These are phyloP conservation scores for Argyra leucocephala DNA, from an alignment of 2,888 invertebrate species.

Conservation along the genomic window DNA sequence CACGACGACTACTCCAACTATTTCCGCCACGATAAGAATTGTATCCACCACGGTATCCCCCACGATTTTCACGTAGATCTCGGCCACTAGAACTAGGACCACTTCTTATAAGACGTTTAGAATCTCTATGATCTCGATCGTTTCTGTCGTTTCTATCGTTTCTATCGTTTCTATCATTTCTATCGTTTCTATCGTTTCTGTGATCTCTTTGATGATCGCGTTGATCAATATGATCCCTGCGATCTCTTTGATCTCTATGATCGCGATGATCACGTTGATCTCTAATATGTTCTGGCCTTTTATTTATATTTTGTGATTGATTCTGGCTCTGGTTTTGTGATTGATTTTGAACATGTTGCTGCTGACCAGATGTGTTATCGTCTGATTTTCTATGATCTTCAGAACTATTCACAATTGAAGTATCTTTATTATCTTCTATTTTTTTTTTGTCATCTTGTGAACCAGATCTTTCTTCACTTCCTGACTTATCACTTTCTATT, in stretches of 20 bases:
- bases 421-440: conserved; percentile 7
- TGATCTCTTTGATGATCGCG: conserved; percentile 19
- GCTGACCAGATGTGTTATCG: conserved; percentile 8
- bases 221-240: conserved; percentile 20
- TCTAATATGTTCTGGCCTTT: not conserved
- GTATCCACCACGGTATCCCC: conserved; percentile 42
- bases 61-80: conserved; percentile 27
- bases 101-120: not conserved
- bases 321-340: conserved; percentile 5
- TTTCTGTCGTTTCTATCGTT: too few relatives aligned
- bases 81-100: conserved; percentile 25
- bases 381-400: conserved; percentile 11
- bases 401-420: conserved; percentile 12
- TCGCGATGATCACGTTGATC: conserved; percentile 12
- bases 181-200: not conserved
- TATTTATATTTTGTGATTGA: not conserved
- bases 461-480: not conserved
- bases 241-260: conserved; percentile 12
- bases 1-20: conserved; percentile 34
- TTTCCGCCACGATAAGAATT: conserved; percentile 47
- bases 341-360: not conserved
- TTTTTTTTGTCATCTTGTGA: not conserved
- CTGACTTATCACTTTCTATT: conserved; percentile 5
- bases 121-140: conserved; percentile 7
- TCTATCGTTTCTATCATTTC: conserved; percentile 24